Percentiles rank a stretch among this genome's conserved stretches.
Evolutionary conservation across 2,888 invertebrate species (phyloP).

Genomic region (Drosophila infuscata): DNA sequence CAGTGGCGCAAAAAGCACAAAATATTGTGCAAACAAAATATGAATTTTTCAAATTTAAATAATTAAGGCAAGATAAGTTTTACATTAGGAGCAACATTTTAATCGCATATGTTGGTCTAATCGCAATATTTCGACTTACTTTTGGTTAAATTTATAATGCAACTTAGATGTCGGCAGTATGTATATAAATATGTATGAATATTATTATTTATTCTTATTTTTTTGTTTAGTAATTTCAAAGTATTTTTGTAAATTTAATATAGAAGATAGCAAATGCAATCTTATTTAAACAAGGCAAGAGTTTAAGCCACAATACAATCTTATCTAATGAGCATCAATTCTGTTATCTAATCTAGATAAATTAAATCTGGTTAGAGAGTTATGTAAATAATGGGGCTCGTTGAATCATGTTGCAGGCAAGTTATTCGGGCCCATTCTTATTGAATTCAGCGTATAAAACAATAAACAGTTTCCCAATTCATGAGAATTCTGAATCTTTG

Average conservation of each 20-base stretch:
- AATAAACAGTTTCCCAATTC: no score
- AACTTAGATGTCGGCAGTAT: neutral
- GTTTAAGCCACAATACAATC: neutral
- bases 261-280: neutral
- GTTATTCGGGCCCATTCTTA: neutral
- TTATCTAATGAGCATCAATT: slow-evolving; percentile 10
- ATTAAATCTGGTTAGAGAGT: neutral
- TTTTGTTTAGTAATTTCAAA: neutral
- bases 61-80: neutral
- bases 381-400: slow-evolving; percentile 10
- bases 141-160: neutral
- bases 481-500: neutral
- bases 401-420: neutral
- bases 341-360: slow-evolving; percentile 20
- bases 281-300: neutral
- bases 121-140: neutral
- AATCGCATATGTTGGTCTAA: neutral
- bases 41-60: neutral
- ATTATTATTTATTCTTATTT: neutral
- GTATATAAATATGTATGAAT: neutral
- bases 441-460: neutral
- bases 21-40: neutral
- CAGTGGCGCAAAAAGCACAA: no score
- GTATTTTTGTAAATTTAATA: neutral
- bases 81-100: neutral